phyloP scores from a whole-genome alignment of 1,140 invertebrate species.

The Zaprionus ornatus region DNA sequence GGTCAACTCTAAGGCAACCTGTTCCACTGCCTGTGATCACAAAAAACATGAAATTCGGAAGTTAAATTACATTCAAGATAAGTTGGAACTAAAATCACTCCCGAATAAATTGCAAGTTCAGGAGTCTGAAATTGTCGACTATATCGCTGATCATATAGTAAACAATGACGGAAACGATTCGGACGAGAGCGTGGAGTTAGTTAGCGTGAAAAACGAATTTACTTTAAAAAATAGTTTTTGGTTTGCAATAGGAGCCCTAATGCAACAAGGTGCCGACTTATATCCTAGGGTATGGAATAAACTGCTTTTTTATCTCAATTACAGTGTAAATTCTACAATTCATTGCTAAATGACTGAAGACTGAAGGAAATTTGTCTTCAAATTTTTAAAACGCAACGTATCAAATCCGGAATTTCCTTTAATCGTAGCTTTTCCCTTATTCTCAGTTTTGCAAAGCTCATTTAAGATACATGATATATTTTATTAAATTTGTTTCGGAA shows the following conservation, averaged over 20 bases:
- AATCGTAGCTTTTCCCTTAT: too few species aligned
- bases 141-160: conserved; percentile 10
- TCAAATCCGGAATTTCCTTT: too few species aligned
- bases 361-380: too few species aligned
- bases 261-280: conserved; percentile 96
- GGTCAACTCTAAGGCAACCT: conserved; percentile 85
- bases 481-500: too few species aligned
- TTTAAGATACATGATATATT: too few species aligned
- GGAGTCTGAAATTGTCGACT: conserved; percentile 4
- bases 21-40: conserved; percentile 71
- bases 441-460: too few species aligned
- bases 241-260: conserved; percentile 96
- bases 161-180: conserved; percentile 33
- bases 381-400: too few species aligned
- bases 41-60: conserved; percentile 57
- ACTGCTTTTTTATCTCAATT: background rate
- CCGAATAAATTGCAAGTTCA: conserved; percentile 5
- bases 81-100: conserved; percentile 42
- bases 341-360: background rate
- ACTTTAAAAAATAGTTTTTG: conserved; percentile 91
- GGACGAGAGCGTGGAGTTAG: conserved; percentile 82
- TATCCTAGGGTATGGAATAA: conserved; percentile 88
- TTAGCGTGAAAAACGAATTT: conserved; percentile 89
- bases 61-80: conserved; percentile 34
- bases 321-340: background rate